Base-by-base conservation (phyloP, 1,140 invertebrate species). In the Neodiprion pinetum region DNA sequence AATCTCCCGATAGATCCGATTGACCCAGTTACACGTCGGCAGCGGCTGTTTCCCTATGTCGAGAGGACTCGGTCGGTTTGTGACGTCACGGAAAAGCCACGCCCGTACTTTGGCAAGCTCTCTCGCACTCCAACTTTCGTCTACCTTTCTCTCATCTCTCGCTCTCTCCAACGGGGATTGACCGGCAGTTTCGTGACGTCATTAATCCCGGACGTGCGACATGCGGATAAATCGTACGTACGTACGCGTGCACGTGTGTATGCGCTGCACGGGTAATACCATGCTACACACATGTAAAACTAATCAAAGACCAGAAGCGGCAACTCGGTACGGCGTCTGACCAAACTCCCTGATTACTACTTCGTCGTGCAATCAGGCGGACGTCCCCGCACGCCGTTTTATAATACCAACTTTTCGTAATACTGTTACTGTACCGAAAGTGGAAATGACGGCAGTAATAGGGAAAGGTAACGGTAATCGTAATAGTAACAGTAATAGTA, bases 1-100 rank as follows among this genome's bases (percentile, higher is more conserved):
- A 72, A 77, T 77, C 67, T 73, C 68, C 68, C 71, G 72, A 61
- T 53, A 48, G 68, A 61, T 28, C 47, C 67, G 79, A 82, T 79
- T 79, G 80, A 80, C 79, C 79, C 76, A 74, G 79, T 80, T 82
- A 77, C 76, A 77, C 76, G 67, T 77, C 76, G 67, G 70, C 71
- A 69, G 11, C 14, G 40, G 14, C 48, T 67, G 74, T 28, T 28
- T 69, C 61, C 28, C 50, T 67, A 68, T 49, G 11, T 12, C 66
- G 77, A 40, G 5, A 40, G 28, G 28, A 40, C 28, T 40, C 28
- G 28, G 11, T 61, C 53, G 11, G 53, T 61, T 17, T 75, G 75
- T 76, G 77, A 80, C 78, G 77, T 80, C 76, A 78, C 78, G 73
- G 67, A 47, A 66, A 71, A 40, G 65, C 70, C 72, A 76, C 75